Evolutionary conservation across 2,113 vertebrate species (phyloP).

Genomic region (Callospermophilus lateralis): DNA sequence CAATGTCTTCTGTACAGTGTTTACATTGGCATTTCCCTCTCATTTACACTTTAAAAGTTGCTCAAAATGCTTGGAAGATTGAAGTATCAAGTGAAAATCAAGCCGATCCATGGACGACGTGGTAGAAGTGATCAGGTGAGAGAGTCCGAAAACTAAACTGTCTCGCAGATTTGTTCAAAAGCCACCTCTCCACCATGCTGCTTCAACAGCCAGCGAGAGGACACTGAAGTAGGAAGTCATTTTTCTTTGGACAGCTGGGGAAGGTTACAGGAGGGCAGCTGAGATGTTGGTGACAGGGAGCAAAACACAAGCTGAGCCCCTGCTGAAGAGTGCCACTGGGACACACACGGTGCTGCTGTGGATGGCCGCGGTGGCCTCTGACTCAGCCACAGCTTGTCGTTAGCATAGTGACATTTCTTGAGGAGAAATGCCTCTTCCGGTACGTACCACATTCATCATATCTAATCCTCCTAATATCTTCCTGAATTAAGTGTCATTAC

Average conservation of each 20-base stretch:
- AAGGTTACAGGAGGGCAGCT: neutral
- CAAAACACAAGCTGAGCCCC: neutral
- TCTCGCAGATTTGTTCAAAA: neutral
- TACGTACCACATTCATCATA: neutral
- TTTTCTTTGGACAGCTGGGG: neutral
- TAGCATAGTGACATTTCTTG: constrained; percentile 10
- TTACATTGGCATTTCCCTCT: neutral
- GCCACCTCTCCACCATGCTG: neutral
- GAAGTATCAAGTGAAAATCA: constrained; percentile 19
- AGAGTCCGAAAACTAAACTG: neutral
- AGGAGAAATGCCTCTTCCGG: neutral
- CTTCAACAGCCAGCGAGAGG: neutral
- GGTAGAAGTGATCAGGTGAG: neutral
- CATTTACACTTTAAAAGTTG: constrained; percentile 1
- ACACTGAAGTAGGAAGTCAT: neutral
- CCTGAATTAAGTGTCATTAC: constrained; percentile 60
- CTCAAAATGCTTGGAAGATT: neutral
- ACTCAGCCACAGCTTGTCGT: constrained; percentile 6
- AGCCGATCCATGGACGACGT: neutral
- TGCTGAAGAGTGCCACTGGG: neutral
- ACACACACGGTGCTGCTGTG: neutral
- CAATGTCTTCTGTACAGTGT: neutral
- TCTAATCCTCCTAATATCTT: constrained; percentile 65
- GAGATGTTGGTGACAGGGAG: neutral
- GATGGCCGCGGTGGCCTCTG: neutral